A percentile compares a stretch with the other conserved stretches of the same genome.
Conservation (phyloP, 2,113 vertebrate genomes). For the Elaphurus davidianus region DNA sequence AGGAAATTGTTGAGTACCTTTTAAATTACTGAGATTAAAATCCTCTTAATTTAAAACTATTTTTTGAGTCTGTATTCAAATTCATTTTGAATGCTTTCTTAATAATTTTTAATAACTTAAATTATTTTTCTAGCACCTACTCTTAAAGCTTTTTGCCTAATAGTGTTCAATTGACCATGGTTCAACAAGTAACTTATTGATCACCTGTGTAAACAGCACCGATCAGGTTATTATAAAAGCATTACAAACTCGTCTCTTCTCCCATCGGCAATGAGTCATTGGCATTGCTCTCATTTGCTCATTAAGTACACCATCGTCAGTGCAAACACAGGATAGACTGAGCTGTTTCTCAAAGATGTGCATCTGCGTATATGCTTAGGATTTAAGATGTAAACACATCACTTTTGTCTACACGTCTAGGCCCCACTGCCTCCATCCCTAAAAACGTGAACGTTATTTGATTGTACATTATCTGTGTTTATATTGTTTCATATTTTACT, state of each 20-base stretch:
- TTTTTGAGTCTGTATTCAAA: not conserved
- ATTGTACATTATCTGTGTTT: not conserved
- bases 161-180: not conserved
- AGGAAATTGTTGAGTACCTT: not conserved
- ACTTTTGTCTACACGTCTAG: not conserved
- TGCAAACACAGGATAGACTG: not conserved
- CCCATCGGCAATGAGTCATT: not conserved
- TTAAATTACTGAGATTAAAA: constrained; percentile 27
- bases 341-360: not conserved
- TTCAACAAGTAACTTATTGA: constrained; percentile 24
- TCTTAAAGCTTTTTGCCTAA: constrained; percentile 1
- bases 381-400: constrained; percentile 1
- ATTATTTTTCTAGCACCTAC: not conserved
- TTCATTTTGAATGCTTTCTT: not conserved
- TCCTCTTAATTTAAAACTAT: not conserved
- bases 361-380: not conserved
- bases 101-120: constrained; percentile 8
- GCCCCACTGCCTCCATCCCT: not conserved
- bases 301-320: not conserved
- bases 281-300: constrained; percentile 5
- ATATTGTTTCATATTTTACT: not conserved
- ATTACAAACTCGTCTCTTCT: constrained; percentile 9
- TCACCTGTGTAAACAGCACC: not conserved
- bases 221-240: constrained; percentile 10
- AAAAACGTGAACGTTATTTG: not conserved